Evolutionary conservation across 2,113 vertebrate genomes (phyloP), one percentile per base, ranked within the genome.

Genomic region (Calyptommatus sinebrachiatus): DNA sequence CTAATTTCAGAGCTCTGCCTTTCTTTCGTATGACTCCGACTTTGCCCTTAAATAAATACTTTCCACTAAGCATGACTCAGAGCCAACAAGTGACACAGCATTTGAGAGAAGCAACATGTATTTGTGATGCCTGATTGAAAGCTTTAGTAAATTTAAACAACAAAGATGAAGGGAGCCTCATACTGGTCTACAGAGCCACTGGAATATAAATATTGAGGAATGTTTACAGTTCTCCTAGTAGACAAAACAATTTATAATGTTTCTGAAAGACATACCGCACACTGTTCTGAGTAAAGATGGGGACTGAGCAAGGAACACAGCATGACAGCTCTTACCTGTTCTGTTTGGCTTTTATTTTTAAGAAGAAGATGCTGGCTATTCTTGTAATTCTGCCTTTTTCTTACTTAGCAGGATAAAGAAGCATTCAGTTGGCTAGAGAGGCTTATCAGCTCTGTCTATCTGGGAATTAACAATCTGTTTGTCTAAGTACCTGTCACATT

Each of bases 371-470:
- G 81, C 65, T 74, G 70, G 31, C 85, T 90, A 86, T 86, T 81
- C 76, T 57, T 81, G 61, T 61, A 60, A 86, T 69, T 79, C 87
- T 70, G 0, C 66, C 71, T 45, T 85, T 67, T 61, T 83, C 77
- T 79, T 86, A 79, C 73, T 76, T 50, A 84, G 84, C 62, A 84
- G 85, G 83, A 81, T 81, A 82, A 83, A 88, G 87, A 82, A 88
- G 75, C 84, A 71, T 91, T 89, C 89, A 91, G 88, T 85, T 91
- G 90, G 87, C 85, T 85, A 79, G 50, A 88, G 86, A 91, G 80
- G 90, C 88, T 92, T 91, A 91, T 88, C 90, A 89, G 89, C 87
- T 88, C 87, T 89, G 89, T 87, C 91, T 92, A 88, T 70, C 88
- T 85, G 89, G 83, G 87, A 88, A 89, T 90, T 92, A 91, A 82